Evolutionary conservation across 2,888 invertebrate genomes (phyloP).

Genomic region (Polyploca ridens): DNA sequence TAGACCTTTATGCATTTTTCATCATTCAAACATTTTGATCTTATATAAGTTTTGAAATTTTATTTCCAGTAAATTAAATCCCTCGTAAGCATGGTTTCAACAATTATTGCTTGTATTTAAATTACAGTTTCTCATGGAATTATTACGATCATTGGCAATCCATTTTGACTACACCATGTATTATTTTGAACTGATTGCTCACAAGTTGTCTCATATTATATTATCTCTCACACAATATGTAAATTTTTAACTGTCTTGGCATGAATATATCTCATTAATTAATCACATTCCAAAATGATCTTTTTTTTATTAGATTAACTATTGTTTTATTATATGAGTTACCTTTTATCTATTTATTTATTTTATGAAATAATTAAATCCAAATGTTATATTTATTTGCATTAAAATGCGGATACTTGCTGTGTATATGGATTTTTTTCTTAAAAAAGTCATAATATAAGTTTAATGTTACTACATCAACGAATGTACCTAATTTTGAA

Average conservation of each 20-base stretch:
- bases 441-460: not conserved
- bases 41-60: not conserved
- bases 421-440: not conserved
- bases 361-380: constrained; percentile 22
- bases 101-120: constrained; percentile 51
- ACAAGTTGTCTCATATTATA: constrained; percentile 38
- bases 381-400: not conserved
- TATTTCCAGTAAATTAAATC: not conserved
- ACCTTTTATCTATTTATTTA: constrained; percentile 43
- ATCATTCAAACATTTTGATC: not conserved
- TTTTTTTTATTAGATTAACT: constrained; percentile 32
- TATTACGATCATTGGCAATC: constrained; percentile 53
- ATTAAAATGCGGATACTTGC: not conserved
- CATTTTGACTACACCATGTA: constrained; percentile 54
- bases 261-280: constrained; percentile 60
- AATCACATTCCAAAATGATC: constrained; percentile 40
- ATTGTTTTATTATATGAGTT: constrained; percentile 36
- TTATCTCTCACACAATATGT: constrained; percentile 55
- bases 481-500: not conserved
- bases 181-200: constrained; percentile 47
- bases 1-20: not conserved
- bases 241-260: constrained; percentile 68
- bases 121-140: constrained; percentile 41
- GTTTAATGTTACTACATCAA: not conserved
- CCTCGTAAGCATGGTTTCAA: constrained; percentile 53